These are phyloP conservation scores for Macropus fuliginosus DNA, from an alignment of 2,797 vertebrate species.

Conservation along the genomic window DNA sequence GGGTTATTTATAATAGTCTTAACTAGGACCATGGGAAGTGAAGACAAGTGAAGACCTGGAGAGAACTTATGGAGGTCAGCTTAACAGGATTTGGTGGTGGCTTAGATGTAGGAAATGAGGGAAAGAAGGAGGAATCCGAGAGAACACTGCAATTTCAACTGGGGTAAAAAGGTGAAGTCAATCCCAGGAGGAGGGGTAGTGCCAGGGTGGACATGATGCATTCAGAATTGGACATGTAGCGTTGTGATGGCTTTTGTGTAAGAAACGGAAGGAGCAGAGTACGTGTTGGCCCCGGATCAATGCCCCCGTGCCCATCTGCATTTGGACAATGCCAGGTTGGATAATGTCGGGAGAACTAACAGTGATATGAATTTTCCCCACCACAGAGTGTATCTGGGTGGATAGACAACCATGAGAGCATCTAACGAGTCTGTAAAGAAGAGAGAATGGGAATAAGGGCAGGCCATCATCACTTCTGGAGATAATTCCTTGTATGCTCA, in stretches of 20 bases:
- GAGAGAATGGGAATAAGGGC: background rate
- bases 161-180: background rate
- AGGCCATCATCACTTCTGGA: background rate
- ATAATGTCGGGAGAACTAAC: background rate
- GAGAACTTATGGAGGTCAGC: background rate
- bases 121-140: background rate
- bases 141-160: background rate
- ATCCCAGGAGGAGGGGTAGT: background rate
- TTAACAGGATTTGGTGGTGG: background rate
- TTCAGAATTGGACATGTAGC: background rate
- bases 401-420: background rate
- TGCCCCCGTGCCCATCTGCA: background rate
- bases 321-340: background rate
- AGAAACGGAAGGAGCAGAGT: background rate
- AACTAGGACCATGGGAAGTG: background rate
- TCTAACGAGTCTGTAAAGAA: background rate
- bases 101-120: background rate
- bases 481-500: background rate
- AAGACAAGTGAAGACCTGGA: background rate
- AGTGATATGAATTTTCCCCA: background rate
- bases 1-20: background rate
- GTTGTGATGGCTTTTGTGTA: background rate
- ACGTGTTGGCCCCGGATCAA: background rate
- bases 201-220: background rate
- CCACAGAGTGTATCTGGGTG: background rate